A percentile compares a stretch with the other conserved stretches of the same genome.
Conservation (phyloP, 2,797 vertebrate species). For the Aythya fuligula region DNA sequence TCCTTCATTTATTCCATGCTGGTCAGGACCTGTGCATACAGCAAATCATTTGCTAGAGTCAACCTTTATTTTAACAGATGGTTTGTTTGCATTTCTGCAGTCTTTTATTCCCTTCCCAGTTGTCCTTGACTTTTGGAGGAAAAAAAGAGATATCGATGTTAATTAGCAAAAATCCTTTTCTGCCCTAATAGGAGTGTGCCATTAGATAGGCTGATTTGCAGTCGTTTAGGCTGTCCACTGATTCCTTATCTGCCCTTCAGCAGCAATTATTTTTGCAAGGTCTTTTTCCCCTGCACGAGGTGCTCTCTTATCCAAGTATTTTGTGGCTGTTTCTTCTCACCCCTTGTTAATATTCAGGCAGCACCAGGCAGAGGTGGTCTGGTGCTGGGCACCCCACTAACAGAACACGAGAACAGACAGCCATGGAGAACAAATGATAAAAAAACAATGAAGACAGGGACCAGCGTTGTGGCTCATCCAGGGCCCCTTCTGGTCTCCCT, state of each 20-base stretch:
- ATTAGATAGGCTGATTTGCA: not conserved
- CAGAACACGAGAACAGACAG: not conserved
- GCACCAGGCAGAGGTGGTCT: not conserved
- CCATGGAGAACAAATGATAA: not conserved
- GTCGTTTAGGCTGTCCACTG: not conserved
- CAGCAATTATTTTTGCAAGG: not conserved
- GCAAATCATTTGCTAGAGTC: not conserved
- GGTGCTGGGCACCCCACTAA: not conserved
- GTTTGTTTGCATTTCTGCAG: not conserved
- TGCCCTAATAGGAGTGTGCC: not conserved
- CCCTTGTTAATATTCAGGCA: not conserved
- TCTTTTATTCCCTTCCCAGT: not conserved
- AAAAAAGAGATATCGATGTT: not conserved
- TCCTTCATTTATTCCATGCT: not conserved
- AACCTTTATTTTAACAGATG: not conserved
- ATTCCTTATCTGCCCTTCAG: constrained; percentile 12
- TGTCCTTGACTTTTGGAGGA: not conserved
- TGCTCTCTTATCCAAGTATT: not conserved
- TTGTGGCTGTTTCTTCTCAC: not conserved
- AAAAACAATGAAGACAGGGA: not conserved
- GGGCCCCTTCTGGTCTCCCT: not conserved
- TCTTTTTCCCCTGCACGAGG: not conserved
- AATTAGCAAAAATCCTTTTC: constrained; percentile 5
- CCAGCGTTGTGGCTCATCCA: not conserved
- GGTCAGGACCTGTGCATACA: not conserved